phyloP scores from a whole-genome alignment of 2,797 vertebrate genomes.

The Crypturellus tataupa region DNA sequence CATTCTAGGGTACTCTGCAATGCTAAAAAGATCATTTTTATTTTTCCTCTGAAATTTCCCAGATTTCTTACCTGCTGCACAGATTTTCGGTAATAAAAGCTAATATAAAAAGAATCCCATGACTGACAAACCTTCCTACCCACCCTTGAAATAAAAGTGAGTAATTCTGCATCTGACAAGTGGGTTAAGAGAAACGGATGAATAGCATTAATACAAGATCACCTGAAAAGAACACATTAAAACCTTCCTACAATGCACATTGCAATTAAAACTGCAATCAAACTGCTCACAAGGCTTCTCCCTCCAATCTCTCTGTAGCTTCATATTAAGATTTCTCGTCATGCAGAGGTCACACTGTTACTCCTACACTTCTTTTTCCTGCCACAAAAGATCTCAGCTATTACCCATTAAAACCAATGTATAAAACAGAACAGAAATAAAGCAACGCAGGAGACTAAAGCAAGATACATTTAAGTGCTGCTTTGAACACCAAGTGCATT shows the following conservation, averaged over 20 bases:
- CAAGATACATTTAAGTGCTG: not conserved
- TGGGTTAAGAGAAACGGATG: not conserved
- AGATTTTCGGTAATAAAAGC: not conserved
- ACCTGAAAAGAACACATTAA: not conserved
- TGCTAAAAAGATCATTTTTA: not conserved
- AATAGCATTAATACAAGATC: not conserved
- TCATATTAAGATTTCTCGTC: not conserved
- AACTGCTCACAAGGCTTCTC: not conserved
- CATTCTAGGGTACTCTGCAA: not conserved
- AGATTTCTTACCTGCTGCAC: not conserved
- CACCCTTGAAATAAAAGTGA: not conserved
- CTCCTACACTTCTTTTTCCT: not conserved
- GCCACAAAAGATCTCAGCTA: not conserved
- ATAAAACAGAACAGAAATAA: not conserved
- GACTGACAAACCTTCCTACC: not conserved
- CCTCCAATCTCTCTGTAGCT: not conserved
- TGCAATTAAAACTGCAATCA: not conserved
- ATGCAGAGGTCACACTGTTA: not conserved
- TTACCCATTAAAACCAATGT: not conserved
- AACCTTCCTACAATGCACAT: accelerated
- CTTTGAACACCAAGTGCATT: not conserved
- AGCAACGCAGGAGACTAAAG: not conserved
- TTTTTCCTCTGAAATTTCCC: not conserved
- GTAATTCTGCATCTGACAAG: not conserved
- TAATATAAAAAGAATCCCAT: not conserved